Conservation (phyloP, 92 coral and sea anemone genomes). For the Anthopleura xanthogrammica region DNA sequence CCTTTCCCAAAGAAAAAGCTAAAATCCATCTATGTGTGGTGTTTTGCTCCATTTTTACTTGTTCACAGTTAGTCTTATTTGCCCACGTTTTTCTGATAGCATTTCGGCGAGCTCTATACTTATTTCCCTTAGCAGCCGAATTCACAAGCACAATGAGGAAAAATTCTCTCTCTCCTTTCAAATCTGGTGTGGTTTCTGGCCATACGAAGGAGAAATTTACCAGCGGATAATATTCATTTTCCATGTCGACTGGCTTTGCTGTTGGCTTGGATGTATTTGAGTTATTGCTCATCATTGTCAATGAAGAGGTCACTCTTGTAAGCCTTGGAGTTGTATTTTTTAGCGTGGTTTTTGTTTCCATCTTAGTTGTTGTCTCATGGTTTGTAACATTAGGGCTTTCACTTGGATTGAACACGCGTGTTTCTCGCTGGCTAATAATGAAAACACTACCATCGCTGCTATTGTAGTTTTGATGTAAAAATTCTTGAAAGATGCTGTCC, state of each 20-base stretch:
- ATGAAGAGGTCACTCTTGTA: background rate
- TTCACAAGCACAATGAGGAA: conserved; percentile 35
- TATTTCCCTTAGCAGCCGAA: conserved; percentile 31
- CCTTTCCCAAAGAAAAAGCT: conserved; percentile 43
- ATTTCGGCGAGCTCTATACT: conserved; percentile 21
- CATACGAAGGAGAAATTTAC: conserved; percentile 24
- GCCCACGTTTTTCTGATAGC: conserved; percentile 50
- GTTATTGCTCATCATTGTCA: background rate
- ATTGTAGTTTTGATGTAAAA: too few species aligned
- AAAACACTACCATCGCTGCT: too few species aligned
- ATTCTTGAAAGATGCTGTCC: too few species aligned
- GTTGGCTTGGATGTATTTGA: background rate
- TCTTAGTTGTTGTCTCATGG: too few species aligned
- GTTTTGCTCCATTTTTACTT: background rate
- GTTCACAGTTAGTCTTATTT: conserved; percentile 7
- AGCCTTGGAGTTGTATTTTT: background rate
- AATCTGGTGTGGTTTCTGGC: conserved; percentile 36
- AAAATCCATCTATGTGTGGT: conserved; percentile 27
- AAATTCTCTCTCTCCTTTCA: conserved; percentile 1
- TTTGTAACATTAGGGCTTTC: too few species aligned
- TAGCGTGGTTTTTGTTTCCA: too few species aligned
- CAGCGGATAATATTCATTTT: conserved; percentile 15
- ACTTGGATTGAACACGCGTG: too few species aligned
- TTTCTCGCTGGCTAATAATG: too few species aligned
- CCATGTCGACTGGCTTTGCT: background rate